Evolutionary conservation across 2,113 vertebrate genomes (phyloP), one percentile per base, ranked within the genome.

Genomic region (Cryptotis parvus): DNA sequence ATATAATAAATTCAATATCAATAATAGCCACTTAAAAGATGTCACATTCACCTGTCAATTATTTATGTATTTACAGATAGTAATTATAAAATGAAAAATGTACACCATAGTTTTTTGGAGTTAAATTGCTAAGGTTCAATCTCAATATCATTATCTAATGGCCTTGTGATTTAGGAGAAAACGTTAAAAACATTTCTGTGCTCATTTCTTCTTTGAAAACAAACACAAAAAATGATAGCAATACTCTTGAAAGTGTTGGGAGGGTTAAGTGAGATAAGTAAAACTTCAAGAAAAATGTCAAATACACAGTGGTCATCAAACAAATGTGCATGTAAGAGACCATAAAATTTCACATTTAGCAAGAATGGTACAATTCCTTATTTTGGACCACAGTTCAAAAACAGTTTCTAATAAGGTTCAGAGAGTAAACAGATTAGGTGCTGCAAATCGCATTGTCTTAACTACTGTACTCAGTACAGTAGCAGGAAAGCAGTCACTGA

Each of bases 171-270:
- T 75, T 80, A 81, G 10, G 7, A 26, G 6, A 8, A 27, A 87
- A 39, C 5, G 43, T 58, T 87, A 82, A 61, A 11, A 91, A 90
- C 20, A 55, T 41, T 66, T 87, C 20, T 76, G 16, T 7, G 9
- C 27, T 90, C 22, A 58, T 16, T 76, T 91, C 29, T 92, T 72
- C 31, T 33, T 94, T 84, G 74, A 66, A 80, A 90, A 37, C 33
- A 66, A n/a, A 3, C 0, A 37, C 68, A 4, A 49, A 87, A 49
- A 82, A 37, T 58, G 27, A 27, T 29, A 83, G 61, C 27, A 52
- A 29, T 70, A n/a, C 37, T 72, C n/a, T 29, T 63, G 11, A n/a
- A 89, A 77, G 39, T 63, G 3, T 73, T 24, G 2, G 12, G 20
- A 82, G 41, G 9, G 76, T 29, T 33, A 89, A 83, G 86, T 75